Conservation (phyloP, 2,888 invertebrate species). For the Limulus polyphemus region DNA sequence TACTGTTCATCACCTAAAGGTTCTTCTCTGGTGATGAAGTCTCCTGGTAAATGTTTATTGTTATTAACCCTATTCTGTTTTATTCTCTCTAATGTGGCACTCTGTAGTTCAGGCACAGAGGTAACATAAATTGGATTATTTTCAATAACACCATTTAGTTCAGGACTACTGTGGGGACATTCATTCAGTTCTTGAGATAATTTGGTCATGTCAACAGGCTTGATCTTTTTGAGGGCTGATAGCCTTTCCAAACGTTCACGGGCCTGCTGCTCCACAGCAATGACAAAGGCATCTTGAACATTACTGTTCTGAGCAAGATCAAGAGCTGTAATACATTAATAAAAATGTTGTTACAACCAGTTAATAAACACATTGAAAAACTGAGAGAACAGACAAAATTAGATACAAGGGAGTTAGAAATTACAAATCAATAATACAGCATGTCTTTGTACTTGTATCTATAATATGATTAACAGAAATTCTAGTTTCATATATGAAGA, state of each 20-base stretch:
- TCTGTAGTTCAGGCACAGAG: conserved; percentile 42
- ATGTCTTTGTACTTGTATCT: no score
- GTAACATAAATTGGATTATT: conserved; percentile 72
- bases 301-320: conserved; percentile 67
- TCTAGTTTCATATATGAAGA: no score
- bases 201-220: conserved; percentile 84
- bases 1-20: conserved; percentile 5
- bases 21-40: not conserved
- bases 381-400: not conserved
- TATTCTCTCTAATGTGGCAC: conserved; percentile 19
- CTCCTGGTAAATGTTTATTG: not conserved
- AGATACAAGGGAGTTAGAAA: not conserved
- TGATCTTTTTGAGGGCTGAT: conserved; percentile 81
- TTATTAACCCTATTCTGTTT: conserved; percentile 15
- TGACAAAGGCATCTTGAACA: conserved; percentile 94
- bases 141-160: conserved; percentile 67
- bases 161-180: conserved; percentile 32
- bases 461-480: no score
- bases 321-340: conserved; percentile 49
- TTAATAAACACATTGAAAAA: conserved; percentile 11
- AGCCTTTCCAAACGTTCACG: conserved; percentile 80
- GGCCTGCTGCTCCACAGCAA: conserved; percentile 89
- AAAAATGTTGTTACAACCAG: not conserved
- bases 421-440: no score
- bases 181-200: conserved; percentile 48